phyloP scores from a whole-genome alignment of 2,888 invertebrate species.

The Idaea straminata region DNA sequence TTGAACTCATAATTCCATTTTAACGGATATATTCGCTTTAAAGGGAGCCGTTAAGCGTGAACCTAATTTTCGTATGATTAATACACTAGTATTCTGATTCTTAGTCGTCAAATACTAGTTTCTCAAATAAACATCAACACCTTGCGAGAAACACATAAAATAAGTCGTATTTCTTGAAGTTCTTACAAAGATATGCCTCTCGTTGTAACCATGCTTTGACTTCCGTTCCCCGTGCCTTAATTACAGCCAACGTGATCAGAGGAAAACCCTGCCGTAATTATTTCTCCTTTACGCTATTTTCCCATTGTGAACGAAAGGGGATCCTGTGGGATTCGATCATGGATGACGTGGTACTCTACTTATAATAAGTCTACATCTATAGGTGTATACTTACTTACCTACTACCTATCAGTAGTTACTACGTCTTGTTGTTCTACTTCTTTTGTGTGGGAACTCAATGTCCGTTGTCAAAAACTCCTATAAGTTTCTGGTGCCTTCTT shows the following conservation, averaged over 20 bases:
- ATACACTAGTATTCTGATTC: too few relatives aligned
- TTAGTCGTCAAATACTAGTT: background rate
- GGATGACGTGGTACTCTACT: constrained; percentile 10
- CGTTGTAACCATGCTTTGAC: constrained; percentile 17
- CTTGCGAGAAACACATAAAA: background rate
- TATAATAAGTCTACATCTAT: background rate
- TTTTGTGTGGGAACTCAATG: too few relatives aligned
- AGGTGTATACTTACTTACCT: background rate
- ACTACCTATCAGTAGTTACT: too few relatives aligned
- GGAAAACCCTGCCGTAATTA: constrained; percentile 29
- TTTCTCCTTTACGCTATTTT: constrained; percentile 22
- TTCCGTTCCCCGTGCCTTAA: constrained; percentile 19
- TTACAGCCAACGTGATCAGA: constrained; percentile 27
- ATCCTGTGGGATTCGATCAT: constrained; percentile 26
- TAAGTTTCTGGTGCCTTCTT: too few relatives aligned
- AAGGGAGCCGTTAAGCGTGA: too few relatives aligned
- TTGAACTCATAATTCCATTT: too few relatives aligned
- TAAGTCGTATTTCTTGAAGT: background rate
- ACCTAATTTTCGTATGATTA: too few relatives aligned
- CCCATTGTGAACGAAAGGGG: constrained; percentile 12
- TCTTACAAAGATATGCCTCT: background rate
- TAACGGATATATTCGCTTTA: too few relatives aligned
- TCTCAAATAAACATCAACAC: background rate
- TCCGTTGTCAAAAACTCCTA: too few relatives aligned
- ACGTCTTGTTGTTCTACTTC: too few relatives aligned